Conservation (phyloP, 2,113 vertebrate species). For the Periophthalmodon schlosseri region DNA sequence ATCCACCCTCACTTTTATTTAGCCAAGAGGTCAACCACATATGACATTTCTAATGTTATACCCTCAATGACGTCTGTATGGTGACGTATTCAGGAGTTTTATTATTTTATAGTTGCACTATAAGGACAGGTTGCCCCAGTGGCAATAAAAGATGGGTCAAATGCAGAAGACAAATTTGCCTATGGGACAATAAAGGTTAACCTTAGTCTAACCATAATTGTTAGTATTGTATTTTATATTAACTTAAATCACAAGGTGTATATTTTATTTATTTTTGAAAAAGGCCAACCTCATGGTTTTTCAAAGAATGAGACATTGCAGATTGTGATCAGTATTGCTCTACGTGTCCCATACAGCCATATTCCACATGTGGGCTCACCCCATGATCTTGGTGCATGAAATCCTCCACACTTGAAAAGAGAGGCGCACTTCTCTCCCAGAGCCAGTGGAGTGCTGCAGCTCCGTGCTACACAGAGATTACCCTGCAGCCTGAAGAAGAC, state of each 20-base stretch:
- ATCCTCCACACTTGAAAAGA: constrained; percentile 1
- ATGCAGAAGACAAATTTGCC: too few species aligned
- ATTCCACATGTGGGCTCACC: background rate
- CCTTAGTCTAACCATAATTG: too few species aligned
- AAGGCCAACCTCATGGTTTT: too few species aligned
- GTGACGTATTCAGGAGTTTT: background rate
- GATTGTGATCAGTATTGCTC: background rate
- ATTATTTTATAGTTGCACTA: background rate
- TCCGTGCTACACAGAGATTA: constrained; percentile 20
- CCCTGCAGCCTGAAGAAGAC: constrained; percentile 24
- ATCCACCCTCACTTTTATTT: background rate
- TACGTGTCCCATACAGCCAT: background rate
- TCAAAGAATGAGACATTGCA: too few species aligned
- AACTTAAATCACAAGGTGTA: too few species aligned
- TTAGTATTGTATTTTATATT: too few species aligned
- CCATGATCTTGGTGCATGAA: background rate
- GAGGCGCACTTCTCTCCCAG: background rate
- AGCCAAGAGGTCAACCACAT: background rate
- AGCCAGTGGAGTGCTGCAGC: constrained; percentile 14
- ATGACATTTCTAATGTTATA: background rate
- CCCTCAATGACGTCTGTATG: background rate
- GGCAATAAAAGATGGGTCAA: too few species aligned
- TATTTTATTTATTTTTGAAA: too few species aligned
- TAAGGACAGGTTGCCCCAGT: too few species aligned
- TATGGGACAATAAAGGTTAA: too few species aligned